phyloP scores from a whole-genome alignment of 2,888 invertebrate genomes.

The Athalia rosae region DNA sequence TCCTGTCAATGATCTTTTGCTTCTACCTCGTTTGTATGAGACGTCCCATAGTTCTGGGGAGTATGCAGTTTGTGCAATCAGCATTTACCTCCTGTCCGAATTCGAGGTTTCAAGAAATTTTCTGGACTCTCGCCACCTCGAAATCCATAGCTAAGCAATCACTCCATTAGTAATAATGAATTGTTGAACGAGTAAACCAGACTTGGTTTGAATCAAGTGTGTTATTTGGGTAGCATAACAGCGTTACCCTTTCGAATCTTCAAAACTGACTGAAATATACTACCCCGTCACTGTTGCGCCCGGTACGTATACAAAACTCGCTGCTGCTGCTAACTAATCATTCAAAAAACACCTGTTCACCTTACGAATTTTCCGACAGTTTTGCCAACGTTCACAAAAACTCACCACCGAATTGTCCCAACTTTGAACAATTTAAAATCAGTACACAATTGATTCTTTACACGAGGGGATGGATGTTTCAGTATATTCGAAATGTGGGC shows the following conservation, averaged over 20 bases:
- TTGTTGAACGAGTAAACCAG: neutral
- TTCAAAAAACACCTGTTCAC: slow-evolving; percentile 88
- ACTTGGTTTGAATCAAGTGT: neutral
- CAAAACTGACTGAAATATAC: neutral
- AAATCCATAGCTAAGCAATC: too few relatives aligned
- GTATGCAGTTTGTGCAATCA: too few relatives aligned
- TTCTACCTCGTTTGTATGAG: too few relatives aligned
- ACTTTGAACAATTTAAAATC: neutral
- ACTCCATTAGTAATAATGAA: too few relatives aligned
- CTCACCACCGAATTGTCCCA: slow-evolving; percentile 6
- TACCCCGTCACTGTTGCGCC: neutral
- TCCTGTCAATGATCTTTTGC: too few relatives aligned
- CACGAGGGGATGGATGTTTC: too few relatives aligned
- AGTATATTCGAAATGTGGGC: too few relatives aligned
- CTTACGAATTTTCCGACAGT: slow-evolving; percentile 82
- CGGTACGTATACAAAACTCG: neutral
- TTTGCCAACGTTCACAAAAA: slow-evolving; percentile 72
- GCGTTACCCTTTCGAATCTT: neutral
- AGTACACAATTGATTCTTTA: too few relatives aligned
- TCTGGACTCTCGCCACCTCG: neutral
- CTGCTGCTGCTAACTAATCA: slow-evolving; percentile 68
- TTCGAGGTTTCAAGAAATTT: neutral
- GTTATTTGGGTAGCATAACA: neutral
- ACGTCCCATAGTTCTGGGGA: too few relatives aligned
- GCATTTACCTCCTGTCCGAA: too few relatives aligned